Evolutionary conservation across 2,888 invertebrate genomes (phyloP).

Genomic region (Chaetogeoica ovagalla): DNA sequence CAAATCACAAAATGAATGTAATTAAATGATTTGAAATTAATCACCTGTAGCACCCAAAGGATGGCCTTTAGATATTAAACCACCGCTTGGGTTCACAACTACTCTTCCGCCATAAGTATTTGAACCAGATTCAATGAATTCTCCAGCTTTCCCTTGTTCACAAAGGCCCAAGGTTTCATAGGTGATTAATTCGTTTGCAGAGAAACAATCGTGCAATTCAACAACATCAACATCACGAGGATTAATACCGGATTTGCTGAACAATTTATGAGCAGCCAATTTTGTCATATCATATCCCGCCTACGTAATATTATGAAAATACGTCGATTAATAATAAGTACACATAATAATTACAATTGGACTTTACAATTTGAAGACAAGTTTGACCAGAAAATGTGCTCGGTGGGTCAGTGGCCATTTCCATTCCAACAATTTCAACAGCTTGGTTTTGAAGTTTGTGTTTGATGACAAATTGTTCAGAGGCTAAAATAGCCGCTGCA

Average conservation of each 20-base stretch:
- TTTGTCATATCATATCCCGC: slow-evolving; percentile 94
- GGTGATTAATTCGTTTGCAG: slow-evolving; percentile 93
- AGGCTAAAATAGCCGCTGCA: slow-evolving; percentile 88
- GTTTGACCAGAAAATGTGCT: slow-evolving; percentile 82
- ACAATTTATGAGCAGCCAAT: slow-evolving; percentile 75
- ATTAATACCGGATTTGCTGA: slow-evolving; percentile 72
- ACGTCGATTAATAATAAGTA: not conserved
- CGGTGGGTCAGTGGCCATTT: slow-evolving; percentile 91
- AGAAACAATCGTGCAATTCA: slow-evolving; percentile 97
- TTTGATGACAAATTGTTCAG: slow-evolving; percentile 84
- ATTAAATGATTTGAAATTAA: slow-evolving; percentile 24
- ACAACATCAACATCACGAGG: slow-evolving; percentile 88
- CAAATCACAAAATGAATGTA: too few species aligned
- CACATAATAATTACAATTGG: not conserved
- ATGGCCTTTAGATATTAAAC: slow-evolving; percentile 98
- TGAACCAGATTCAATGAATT: slow-evolving; percentile 88
- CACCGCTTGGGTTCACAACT: slow-evolving; percentile 98
- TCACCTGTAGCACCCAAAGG: slow-evolving; percentile 92
- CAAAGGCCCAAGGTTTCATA: slow-evolving; percentile 96
- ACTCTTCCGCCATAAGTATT: slow-evolving; percentile 97
- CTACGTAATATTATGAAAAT: slow-evolving; percentile 57
- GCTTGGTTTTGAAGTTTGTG: slow-evolving; percentile 83
- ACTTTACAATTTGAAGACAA: slow-evolving; percentile 72
- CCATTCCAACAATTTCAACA: slow-evolving; percentile 94
- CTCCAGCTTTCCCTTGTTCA: slow-evolving; percentile 84